Percentiles rank a stretch among this genome's conserved stretches.
Conservation (phyloP, 2,113 vertebrate species). For the Calypte anna region DNA sequence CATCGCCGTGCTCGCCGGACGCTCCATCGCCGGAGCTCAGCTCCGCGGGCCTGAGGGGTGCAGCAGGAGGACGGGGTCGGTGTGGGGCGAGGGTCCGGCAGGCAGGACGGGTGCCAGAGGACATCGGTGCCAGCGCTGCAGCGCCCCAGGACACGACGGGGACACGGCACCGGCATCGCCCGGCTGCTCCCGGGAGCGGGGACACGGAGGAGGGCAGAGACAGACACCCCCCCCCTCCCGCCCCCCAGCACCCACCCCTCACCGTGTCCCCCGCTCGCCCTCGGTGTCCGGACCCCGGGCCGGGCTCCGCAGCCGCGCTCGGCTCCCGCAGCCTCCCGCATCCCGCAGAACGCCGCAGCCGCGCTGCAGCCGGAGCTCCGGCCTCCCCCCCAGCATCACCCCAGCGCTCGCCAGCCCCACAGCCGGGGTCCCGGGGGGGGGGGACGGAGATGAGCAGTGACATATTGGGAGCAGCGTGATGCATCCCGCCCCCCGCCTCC, state of each 20-base stretch:
- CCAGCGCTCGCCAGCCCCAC: not conserved
- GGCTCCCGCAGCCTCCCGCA: not conserved
- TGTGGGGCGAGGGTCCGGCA: not conserved
- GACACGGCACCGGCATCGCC: not conserved
- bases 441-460: not conserved
- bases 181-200: not conserved
- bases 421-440: not conserved
- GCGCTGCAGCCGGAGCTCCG: not conserved
- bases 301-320: not conserved
- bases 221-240: not conserved
- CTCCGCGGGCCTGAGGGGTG: not conserved
- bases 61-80: not conserved
- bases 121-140: not conserved
- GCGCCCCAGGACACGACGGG: not conserved
- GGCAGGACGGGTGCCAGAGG: not conserved
- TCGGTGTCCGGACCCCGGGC: not conserved
- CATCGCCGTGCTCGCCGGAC: constrained; percentile 15
- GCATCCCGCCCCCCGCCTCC: not conserved
- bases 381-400: not conserved
- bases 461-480: not conserved
- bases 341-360: not conserved
- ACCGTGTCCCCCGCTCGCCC: not conserved
- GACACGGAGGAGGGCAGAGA: not conserved
- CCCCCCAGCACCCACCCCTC: not conserved
- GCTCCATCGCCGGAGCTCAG: not conserved